These are phyloP conservation scores for Thunnus albacares DNA, from an alignment of 2,797 vertebrate species.

Conservation along the genomic window DNA sequence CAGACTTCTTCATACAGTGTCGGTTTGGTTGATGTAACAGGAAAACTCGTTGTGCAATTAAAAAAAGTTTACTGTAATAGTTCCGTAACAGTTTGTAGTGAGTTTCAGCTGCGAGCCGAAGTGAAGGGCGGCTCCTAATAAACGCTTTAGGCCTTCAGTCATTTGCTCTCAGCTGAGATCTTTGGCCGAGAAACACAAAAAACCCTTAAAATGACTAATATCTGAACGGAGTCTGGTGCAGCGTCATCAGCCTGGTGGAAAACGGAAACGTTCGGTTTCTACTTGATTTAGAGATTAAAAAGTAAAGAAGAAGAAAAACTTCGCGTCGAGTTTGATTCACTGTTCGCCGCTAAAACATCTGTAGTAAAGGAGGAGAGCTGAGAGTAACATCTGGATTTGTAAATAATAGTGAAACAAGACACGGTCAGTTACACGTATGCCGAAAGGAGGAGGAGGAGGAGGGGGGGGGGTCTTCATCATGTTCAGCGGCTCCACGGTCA, in stretches of 20 bases:
- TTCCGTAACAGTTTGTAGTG: rapidly evolving
- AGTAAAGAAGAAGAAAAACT: no score
- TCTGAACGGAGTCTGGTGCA: background rate
- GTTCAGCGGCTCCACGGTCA: rapidly evolving
- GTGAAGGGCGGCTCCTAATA: rapidly evolving
- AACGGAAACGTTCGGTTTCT: background rate
- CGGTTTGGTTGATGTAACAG: background rate
- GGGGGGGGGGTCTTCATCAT: background rate
- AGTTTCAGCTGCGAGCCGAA: background rate
- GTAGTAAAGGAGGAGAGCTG: no score
- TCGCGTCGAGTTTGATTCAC: no score
- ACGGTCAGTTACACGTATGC: background rate
- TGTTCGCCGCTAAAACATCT: no score
- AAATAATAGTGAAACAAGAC: no score
- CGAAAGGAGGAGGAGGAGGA: background rate
- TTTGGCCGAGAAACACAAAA: rapidly evolving
- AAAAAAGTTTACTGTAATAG: background rate
- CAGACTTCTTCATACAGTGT: no score
- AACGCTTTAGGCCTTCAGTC: rapidly evolving
- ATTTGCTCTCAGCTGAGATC: rapidly evolving
- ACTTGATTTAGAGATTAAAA: no score
- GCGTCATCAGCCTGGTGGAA: rapidly evolving
- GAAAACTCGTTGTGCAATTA: background rate
- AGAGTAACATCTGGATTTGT: background rate
- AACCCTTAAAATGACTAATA: background rate